Evolutionary conservation across 2,888 invertebrate species (phyloP), one percentile per base, ranked within the genome.

Genomic region (Lissonota sp.): DNA sequence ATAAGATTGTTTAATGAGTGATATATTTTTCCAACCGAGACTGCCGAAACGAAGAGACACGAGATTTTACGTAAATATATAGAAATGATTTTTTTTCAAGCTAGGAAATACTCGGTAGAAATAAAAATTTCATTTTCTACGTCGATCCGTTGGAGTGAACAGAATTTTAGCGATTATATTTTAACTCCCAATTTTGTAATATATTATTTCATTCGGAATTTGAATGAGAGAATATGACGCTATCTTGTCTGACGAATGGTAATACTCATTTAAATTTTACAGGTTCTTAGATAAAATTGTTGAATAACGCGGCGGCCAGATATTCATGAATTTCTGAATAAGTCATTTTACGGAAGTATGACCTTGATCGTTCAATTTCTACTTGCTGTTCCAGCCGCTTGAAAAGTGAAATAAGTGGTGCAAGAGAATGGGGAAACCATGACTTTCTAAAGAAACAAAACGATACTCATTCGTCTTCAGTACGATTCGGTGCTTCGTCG

Each of bases 371-470:
- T 67, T 10, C 51, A 40, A 14, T 51, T 58, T 75, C 12, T 51
- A 53, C 53, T 78, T 55, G 16, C 53, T 78, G 78, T 80, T 80
- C 10, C 77, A 80, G 80, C 16, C 51, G 10, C 44, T 58, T n/a
- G 40, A 42, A 49, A 44, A 6, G 12, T 14, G 40, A 7, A 12
- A 12, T 57, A 63, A 64, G 70, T 70, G n/a, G 58, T n/a, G 57
- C 57, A 37, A 44, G 57, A 10, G 40, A 7, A 57, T 51, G 66
- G 26, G 64, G 49, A 72, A 78, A 46, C 40, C 57, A 10, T 7
- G 60, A 78, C 83, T 83, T 80, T 83, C 80, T 83, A 76, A 63
- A 53, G 37, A 51, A 71, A 39, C 39, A 8, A 16, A 72, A 42
- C 37, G 42, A 49, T 26, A 26, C 39, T 46, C 10, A 26, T 42